Evolutionary conservation across 2,888 invertebrate genomes (phyloP).

Genomic region (Eremobia ochroleuca): DNA sequence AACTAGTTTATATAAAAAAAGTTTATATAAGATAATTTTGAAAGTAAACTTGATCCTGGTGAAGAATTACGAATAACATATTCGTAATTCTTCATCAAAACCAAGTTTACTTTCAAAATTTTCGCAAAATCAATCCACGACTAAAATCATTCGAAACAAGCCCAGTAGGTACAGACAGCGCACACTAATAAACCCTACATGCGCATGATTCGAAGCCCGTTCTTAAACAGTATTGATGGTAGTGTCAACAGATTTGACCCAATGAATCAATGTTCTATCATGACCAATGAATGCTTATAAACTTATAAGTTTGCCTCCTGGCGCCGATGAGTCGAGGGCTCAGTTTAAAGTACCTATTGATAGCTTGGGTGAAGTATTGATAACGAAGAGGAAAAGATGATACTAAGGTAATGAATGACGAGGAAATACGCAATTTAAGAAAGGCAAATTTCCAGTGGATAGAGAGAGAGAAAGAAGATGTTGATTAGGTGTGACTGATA

Average conservation of each 20-base stretch:
- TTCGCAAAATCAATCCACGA: background rate
- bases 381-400: background rate
- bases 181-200: constrained; percentile 62
- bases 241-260: constrained; percentile 88
- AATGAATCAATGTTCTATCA: constrained; percentile 86
- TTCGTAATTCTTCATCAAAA: background rate
- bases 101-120: background rate
- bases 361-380: constrained; percentile 18
- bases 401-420: too few relatives aligned
- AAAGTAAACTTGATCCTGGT: too few relatives aligned
- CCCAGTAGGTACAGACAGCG: constrained; percentile 42
- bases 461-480: background rate
- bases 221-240: constrained; percentile 86
- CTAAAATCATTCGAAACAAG: background rate
- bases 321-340: constrained; percentile 67
- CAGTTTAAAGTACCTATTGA: constrained; percentile 47
- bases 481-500: background rate
- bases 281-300: constrained; percentile 78
- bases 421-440: background rate
- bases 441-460: background rate
- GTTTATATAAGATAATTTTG: too few relatives aligned
- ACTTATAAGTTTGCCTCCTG: constrained; percentile 70
- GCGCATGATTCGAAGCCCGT: constrained; percentile 71
- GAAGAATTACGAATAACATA: too few relatives aligned
- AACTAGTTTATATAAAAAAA: background rate